Base-by-base conservation (phyloP, 2,888 invertebrate species). In the Cyrtodaria siliqua region DNA sequence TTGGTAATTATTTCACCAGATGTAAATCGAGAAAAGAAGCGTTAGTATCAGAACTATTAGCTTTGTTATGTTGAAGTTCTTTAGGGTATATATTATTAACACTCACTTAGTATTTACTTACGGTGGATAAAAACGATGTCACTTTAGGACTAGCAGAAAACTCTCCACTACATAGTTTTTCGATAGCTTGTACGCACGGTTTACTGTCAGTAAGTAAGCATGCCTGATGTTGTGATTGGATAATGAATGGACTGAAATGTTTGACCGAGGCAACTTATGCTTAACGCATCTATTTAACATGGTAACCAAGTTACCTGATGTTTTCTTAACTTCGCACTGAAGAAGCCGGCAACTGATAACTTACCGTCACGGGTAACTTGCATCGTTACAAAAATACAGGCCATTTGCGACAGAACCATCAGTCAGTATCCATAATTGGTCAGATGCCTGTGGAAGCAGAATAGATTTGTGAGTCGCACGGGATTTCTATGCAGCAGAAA, bases 101-200 rank as follows among this genome's bases (percentile, higher is more conserved):
- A 53, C 33, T 42, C 9, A 64, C 50, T 9, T 53, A 42, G 20
- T 60, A 72, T 16, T 66, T 38, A 44, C 71, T 72, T 0, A 60
- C 66, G 18, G 47, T 44, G 2, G 72, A 64, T 47, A 72, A 33
- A 26, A 72, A 72, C 1, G 72, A 66, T 12, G 66, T 72, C 23
- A 72, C 23, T 14, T 63, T 18, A 3, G 71, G 71, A 23, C 63
- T 71, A 2, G 63, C 50, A 9, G 71, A 71, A 44, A 71, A 71
- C 33, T 71, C 63, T 1, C 70, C 70, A 1, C 60, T 40, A 55
- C 44, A 42, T 2, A 69, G 38, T n/a, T 70, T 70, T 4, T 56
- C 52, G 6, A 71, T 33, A n/a, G 71, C 57, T 49, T 71, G 66
- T 2, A 64, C 70, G 40, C 63, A 70, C 16, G 81, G 79, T 52